phyloP scores from a whole-genome alignment of 2,113 vertebrate genomes.

The Ginglymostoma cirratum region DNA sequence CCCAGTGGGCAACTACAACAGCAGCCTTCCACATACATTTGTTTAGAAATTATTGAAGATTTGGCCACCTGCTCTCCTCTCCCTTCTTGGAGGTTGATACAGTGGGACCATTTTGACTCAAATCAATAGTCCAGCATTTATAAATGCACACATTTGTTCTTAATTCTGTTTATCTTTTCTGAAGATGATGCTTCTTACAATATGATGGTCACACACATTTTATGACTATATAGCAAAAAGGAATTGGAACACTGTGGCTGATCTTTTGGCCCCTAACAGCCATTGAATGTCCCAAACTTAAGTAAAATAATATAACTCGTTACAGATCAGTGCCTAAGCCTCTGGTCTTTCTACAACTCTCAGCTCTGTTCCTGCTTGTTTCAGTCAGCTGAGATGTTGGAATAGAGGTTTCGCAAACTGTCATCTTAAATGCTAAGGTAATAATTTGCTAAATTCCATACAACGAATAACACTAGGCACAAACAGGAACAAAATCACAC shows the following conservation, averaged over 20 bases:
- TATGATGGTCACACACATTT: neutral
- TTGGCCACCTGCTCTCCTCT: neutral
- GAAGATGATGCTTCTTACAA: neutral
- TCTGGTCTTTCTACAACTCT: neutral
- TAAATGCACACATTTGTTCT: neutral
- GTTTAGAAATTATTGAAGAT: constrained; percentile 18
- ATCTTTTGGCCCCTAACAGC: no score
- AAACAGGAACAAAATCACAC: constrained; percentile 13
- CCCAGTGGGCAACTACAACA: neutral
- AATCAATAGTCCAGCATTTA: neutral
- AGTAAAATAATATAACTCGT: neutral
- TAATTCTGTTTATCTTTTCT: neutral
- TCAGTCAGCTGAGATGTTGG: neutral
- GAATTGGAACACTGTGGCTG: neutral
- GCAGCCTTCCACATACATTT: neutral
- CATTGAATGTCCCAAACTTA: neutral
- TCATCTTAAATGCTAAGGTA: neutral
- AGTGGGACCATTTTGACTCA: neutral
- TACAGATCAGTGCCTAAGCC: neutral
- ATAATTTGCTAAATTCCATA: neutral
- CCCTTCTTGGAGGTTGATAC: neutral
- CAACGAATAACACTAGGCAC: neutral
- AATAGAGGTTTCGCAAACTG: neutral
- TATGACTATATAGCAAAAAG: neutral
- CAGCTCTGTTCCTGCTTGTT: neutral